These are phyloP conservation scores for Microctonus hyperodae DNA, from an alignment of 2,888 invertebrate species.

Conservation along the genomic window DNA sequence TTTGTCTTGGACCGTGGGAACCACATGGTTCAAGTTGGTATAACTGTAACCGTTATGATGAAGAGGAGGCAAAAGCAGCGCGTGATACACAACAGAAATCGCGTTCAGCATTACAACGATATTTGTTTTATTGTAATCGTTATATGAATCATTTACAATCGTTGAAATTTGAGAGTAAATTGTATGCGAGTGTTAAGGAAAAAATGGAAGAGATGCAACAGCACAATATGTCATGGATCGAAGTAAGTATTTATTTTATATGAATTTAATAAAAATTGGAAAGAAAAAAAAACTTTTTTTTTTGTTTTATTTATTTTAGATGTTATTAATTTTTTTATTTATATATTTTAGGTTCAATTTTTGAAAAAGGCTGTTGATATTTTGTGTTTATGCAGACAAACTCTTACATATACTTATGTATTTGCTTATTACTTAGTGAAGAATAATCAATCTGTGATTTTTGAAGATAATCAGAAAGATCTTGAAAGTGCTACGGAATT, in stretches of 20 bases:
- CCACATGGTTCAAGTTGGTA: conserved; percentile 99
- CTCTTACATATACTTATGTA: conserved; percentile 98
- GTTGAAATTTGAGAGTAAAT: conserved; percentile 95
- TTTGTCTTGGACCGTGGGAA: conserved; percentile 98
- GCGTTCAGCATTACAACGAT: conserved; percentile 92
- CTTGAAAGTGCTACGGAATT: conserved; percentile 97
- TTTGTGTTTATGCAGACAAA: conserved; percentile 95
- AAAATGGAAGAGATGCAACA: conserved; percentile 99
- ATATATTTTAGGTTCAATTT: conserved; percentile 83
- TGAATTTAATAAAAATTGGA: conserved; percentile 13
- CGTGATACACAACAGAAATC: conserved; percentile 95
- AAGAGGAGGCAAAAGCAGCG: conserved; percentile 95
- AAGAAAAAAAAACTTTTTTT: conserved; percentile 5
- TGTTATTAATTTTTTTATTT: conserved; percentile 7
- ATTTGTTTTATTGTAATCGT: conserved; percentile 97
- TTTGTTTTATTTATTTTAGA: conserved; percentile 8
- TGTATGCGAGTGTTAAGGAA: conserved; percentile 93
- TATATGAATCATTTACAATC: conserved; percentile 99
- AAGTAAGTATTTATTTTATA: conserved; percentile 67
- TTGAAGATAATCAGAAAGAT: conserved; percentile 98
- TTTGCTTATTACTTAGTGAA: conserved; percentile 98
- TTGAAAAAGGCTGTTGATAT: conserved; percentile 97
- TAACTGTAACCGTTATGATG: conserved; percentile 97
- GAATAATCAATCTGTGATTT: conserved; percentile 98
- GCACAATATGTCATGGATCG: conserved; percentile 99